phyloP scores from a whole-genome alignment of 2,888 invertebrate species.

The Resseliella maxima region DNA sequence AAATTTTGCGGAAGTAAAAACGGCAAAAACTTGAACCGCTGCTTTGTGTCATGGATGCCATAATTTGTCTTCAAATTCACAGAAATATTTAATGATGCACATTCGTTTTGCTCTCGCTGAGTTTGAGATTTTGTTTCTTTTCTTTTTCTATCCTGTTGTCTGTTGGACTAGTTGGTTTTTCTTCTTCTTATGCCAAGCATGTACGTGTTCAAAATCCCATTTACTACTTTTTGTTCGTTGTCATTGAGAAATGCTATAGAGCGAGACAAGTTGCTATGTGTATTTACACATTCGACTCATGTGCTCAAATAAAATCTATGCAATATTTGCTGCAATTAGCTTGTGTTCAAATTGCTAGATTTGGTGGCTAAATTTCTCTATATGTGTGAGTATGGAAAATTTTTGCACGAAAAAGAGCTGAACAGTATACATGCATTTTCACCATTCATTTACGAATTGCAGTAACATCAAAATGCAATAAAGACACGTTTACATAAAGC shows the following conservation, averaged over 20 bases:
- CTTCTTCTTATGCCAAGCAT: neutral
- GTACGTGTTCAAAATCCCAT: slow-evolving; percentile 30
- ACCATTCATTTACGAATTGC: slow-evolving; percentile 29
- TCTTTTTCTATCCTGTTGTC: neutral
- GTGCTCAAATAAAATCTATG: slow-evolving; percentile 43
- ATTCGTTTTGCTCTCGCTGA: neutral
- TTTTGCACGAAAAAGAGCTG: slow-evolving; percentile 7
- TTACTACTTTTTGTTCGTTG: neutral
- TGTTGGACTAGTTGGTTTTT: neutral
- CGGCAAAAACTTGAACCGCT: neutral
- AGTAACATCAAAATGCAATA: slow-evolving; percentile 51
- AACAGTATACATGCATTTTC: slow-evolving; percentile 18
- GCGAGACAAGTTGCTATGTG: neutral
- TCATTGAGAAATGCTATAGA: neutral
- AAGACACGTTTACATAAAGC: slow-evolving; percentile 43
- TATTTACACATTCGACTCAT: slow-evolving; percentile 48
- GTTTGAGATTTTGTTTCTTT: neutral
- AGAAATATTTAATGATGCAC: slow-evolving; percentile 53
- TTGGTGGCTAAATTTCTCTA: neutral
- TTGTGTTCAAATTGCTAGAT: slow-evolving; percentile 19
- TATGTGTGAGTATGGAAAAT: neutral
- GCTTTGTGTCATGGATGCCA: slow-evolving; percentile 46
- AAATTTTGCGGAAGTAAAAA: slow-evolving; percentile 41
- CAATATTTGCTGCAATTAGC: slow-evolving; percentile 53
- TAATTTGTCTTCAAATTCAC: slow-evolving; percentile 48